Evolutionary conservation across 2,797 vertebrate genomes (phyloP).

Genomic region (Strix occidentalis): DNA sequence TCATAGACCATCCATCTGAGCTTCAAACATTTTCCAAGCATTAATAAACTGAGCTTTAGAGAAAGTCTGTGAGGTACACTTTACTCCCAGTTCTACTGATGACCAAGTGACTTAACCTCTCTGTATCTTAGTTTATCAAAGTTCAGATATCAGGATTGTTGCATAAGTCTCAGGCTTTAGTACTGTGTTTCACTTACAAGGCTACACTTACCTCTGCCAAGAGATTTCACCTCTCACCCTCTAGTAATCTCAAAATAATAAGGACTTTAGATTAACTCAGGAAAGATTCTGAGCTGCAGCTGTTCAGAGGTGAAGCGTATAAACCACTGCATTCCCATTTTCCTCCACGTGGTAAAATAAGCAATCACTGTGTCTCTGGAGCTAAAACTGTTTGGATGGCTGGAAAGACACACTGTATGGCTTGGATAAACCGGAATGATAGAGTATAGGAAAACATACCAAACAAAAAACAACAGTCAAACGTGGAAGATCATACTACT

Average conservation of each 20-base stretch:
- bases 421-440: background rate
- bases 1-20: background rate
- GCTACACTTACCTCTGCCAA: background rate
- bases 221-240: conserved; percentile 13
- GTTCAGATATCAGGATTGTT: background rate
- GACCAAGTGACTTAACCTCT: background rate
- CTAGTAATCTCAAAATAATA: background rate
- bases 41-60: background rate
- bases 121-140: background rate
- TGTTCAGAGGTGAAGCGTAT: background rate
- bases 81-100: background rate
- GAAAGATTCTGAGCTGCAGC: background rate
- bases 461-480: background rate
- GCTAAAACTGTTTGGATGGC: background rate
- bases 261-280: background rate
- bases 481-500: background rate
- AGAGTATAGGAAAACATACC: background rate
- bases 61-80: background rate
- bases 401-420: background rate
- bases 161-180: background rate
- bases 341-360: background rate
- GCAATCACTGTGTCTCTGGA: background rate
- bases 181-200: background rate
- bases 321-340: background rate
- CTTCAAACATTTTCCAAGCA: background rate